Evolutionary conservation across 2,113 vertebrate species (phyloP), one percentile per base, ranked within the genome.

Genomic region (Lathamus discolor): DNA sequence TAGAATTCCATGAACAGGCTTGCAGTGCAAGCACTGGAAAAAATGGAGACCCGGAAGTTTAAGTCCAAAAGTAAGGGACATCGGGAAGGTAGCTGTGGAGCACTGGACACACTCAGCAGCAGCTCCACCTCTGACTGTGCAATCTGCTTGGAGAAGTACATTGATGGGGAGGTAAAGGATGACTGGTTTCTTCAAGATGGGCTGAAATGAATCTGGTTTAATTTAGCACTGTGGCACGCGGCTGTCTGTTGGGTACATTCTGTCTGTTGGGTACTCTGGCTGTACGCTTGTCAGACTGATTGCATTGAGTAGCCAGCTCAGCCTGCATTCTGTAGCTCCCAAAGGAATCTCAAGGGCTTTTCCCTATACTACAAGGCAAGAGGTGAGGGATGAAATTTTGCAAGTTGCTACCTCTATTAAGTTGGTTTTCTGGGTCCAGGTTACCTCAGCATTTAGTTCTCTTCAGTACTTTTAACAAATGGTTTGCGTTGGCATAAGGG

Each of bases 31-130:
- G 99, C 99, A 15, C 97, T 99, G 96, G 99, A 99, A 75, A 99
- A 99, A 98, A 99, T 99, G 99, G 99, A 99, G 96, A 99, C 99
- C 8, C 98, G 99, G 31, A 99, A 99, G 97, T 99, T 99, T 98
- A 99, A 99, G 91, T 99, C 99, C 67, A 99, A 99, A 98, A 98
- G 97, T 83, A 99, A 99, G 92, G 98, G 98, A 62, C 98, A 97
- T 91, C 98, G 98, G 6, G 99, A 99, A 96, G 99, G 97, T 95
- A 99, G 98, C 98, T 99, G 99, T 4, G 98, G 98, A 28, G 98
- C 98, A 14, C 98, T 99, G n/a, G 99, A 99, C 94, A 99, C 99
- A 0, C 98, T 99, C 93, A 99, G 99, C 97, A 99, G 99, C 97
- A 99, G 99, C 96, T 99, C 99, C 83, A 99, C 99, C 7, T 99